Evolutionary conservation across 2,113 vertebrate species (phyloP).

Genomic region (chimpanzee (Pan troglodytes)): NHGRI_mPanTro3-v2.1_pri NC_072402.2:20149501-20150000

Average conservation of each 20-base stretch:
- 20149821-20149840: constrained; percentile 33
- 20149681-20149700: background rate
- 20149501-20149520: background rate
- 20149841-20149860: background rate
- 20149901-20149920: constrained; percentile 49
- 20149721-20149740: background rate
- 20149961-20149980: constrained; percentile 1
- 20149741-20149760: background rate
- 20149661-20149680: background rate
- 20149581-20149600: background rate
- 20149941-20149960: background rate
- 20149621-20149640: background rate
- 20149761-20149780: background rate
- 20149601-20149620: background rate
- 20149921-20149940: background rate
- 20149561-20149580: background rate
- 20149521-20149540: background rate
- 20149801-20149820: background rate
- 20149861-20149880: background rate
- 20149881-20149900: background rate
- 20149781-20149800: background rate
- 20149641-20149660: background rate
- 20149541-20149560: background rate
- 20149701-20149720: background rate
- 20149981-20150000: background rate